Evolutionary conservation across 2,797 vertebrate genomes (phyloP).

Genomic region (Sitta carolinensis): DNA sequence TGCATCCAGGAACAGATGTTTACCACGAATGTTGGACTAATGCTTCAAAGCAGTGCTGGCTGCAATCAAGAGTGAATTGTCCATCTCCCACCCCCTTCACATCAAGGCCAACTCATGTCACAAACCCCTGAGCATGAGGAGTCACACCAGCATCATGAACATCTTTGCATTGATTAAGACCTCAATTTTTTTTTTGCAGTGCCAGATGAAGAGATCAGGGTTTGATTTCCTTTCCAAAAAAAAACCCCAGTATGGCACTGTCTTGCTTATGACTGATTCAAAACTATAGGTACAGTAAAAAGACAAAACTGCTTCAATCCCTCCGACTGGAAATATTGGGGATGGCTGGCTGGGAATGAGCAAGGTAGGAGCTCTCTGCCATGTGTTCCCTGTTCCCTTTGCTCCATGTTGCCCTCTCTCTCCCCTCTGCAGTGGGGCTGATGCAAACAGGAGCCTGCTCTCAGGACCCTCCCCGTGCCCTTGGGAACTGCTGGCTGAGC

Average conservation of each 20-base stretch:
- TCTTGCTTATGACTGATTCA: not conserved
- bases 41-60: not conserved
- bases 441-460: not conserved
- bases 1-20: not conserved
- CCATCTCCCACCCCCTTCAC: not conserved
- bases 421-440: not conserved
- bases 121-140: not conserved
- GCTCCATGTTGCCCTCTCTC: not conserved
- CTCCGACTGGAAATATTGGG: not conserved
- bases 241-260: accelerated
- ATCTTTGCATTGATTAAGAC: not conserved
- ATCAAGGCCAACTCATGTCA: not conserved
- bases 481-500: not conserved
- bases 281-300: not conserved
- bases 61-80: not conserved
- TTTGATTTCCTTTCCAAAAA: not conserved
- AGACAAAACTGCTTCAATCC: not conserved
- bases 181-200: not conserved
- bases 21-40: not conserved
- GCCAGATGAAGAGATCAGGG: not conserved
- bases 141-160: not conserved
- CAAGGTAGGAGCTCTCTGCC: not conserved
- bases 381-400: not conserved
- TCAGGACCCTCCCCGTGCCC: accelerated
- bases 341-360: not conserved